A percentile compares a stretch with the other conserved stretches of the same genome.
Conservation (phyloP, 2,888 invertebrate species). For the Amblyteles armatorius region DNA sequence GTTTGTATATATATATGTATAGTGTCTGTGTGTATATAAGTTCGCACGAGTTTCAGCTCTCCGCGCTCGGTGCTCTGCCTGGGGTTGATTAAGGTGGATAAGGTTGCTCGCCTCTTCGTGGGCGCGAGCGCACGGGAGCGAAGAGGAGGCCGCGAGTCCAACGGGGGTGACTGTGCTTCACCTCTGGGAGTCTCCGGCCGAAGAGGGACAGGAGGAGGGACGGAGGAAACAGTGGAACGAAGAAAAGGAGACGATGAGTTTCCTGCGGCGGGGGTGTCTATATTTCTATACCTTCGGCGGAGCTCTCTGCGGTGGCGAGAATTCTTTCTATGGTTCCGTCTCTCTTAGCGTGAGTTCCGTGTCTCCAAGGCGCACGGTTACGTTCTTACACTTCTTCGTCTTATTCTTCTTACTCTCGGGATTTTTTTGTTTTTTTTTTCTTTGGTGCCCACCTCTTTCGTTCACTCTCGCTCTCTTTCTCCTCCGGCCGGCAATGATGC, state of each 20-base stretch:
- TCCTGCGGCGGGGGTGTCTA: conserved; percentile 51
- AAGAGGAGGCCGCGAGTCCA: conserved; percentile 28
- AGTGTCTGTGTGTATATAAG: conserved; percentile 28
- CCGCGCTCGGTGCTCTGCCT: conserved; percentile 64
- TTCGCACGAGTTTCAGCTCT: conserved; percentile 57
- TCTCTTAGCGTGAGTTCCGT: conserved; percentile 34
- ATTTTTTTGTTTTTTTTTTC: conserved; percentile 2
- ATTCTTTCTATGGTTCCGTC: conserved; percentile 39
- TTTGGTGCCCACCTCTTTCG: conserved; percentile 21
- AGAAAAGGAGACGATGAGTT: conserved; percentile 24
- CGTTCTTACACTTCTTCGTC: conserved; percentile 28
- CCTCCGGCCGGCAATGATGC: conserved; percentile 49
- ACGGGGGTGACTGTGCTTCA: conserved; percentile 40
- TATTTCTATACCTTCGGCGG: conserved; percentile 55
- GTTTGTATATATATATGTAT: not conserved
- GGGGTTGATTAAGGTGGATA: conserved; percentile 81
- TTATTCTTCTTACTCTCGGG: conserved; percentile 46
- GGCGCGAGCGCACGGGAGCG: conserved; percentile 11
- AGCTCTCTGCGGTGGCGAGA: conserved; percentile 12
- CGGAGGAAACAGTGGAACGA: not conserved
- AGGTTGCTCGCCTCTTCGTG: conserved; percentile 68
- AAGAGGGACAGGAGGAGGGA: not conserved
- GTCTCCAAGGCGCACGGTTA: conserved; percentile 12
- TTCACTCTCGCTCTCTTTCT: conserved; percentile 39
- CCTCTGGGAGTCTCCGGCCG: conserved; percentile 1